A percentile compares a stretch with the other conserved stretches of the same genome.
Conservation (phyloP, 2,797 vertebrate genomes). For the Columba guinea region DNA sequence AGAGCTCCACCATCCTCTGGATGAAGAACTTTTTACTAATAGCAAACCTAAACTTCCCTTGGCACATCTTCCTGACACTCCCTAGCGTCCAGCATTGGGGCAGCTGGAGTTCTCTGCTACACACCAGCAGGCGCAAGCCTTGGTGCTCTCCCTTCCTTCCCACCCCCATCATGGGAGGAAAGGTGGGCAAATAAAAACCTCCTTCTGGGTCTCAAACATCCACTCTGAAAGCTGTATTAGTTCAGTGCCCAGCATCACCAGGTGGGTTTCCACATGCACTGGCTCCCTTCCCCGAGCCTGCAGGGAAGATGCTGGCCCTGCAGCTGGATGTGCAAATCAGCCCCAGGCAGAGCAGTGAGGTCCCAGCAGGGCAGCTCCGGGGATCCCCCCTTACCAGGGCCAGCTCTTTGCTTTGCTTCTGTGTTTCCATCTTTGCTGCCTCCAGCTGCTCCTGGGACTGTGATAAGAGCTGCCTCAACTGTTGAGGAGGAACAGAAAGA, state of each 20-base stretch:
- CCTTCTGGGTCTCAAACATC: background rate
- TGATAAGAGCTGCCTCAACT: slow-evolving; percentile 87
- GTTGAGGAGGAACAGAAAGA: background rate
- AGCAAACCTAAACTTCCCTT: no score
- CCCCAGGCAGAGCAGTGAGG: background rate
- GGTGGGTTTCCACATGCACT: fast-evolving
- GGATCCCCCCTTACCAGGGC: slow-evolving; percentile 78
- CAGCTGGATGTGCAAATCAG: background rate
- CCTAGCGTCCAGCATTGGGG: background rate
- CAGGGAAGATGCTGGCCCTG: background rate
- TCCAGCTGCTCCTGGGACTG: slow-evolving; percentile 86
- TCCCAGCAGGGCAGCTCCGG: background rate
- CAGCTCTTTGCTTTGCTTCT: slow-evolving; percentile 88
- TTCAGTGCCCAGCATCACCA: background rate
- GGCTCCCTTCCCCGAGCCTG: background rate
- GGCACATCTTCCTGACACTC: no score
- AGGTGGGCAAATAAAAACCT: background rate
- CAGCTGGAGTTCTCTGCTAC: background rate
- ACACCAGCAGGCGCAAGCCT: background rate
- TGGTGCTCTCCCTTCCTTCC: background rate
- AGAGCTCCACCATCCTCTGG: no score
- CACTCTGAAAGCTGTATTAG: background rate
- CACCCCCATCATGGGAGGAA: background rate
- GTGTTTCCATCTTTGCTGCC: slow-evolving; percentile 82
- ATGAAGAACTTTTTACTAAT: no score